Base-by-base conservation (phyloP, 2,797 vertebrate genomes). In the Acanthornis magna region DNA sequence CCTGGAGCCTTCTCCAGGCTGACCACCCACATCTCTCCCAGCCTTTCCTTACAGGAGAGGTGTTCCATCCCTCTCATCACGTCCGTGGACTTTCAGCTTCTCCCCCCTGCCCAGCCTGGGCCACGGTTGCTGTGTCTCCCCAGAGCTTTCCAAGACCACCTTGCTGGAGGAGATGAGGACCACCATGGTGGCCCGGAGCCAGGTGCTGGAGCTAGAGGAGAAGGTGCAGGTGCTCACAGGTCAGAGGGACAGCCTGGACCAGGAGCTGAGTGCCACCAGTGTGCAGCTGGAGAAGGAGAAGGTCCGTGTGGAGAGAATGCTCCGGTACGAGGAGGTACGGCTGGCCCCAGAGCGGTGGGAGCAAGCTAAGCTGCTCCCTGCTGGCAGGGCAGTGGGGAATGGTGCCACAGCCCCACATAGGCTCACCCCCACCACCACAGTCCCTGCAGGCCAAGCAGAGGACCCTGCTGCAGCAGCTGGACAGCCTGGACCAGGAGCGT, bases 361-460 rank as follows among this genome's bases (percentile, higher is more conserved):
- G 30, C 0, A 0, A 36, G 54, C 66, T 40, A 79, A 43, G 62
- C 62, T 34, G 75, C 83, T 55, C 58, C 66, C 12, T 0, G 0
- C 2, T 2, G 4, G 3, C 20, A 45, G 51, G 87, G 67, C 21
- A 2, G 34, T 7, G 58, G 21, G 3, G 15, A 50, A 10, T 0
- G 17, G 22, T 26, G 40, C 43, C n/a, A 77, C 45, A 50, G 38
- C 51, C 70, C 40, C 68, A 16, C 1, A 9, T 81, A 23, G 22
- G 26, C 23, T 67, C 17, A 1, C 7, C 36, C 21, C 55, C 57
- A 38, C 82, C n/a, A 1, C 2, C 34, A 20, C 87, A 99, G 99
- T 98, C 98, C n/a, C 97, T 99, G 95, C 98, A 99, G 96, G 97
- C 93, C 61, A 99, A 99, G 96, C 98, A 99, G 91, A 98, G 81